phyloP scores from a whole-genome alignment of 2,888 invertebrate genomes.

The Lamellibrachia columna region DNA sequence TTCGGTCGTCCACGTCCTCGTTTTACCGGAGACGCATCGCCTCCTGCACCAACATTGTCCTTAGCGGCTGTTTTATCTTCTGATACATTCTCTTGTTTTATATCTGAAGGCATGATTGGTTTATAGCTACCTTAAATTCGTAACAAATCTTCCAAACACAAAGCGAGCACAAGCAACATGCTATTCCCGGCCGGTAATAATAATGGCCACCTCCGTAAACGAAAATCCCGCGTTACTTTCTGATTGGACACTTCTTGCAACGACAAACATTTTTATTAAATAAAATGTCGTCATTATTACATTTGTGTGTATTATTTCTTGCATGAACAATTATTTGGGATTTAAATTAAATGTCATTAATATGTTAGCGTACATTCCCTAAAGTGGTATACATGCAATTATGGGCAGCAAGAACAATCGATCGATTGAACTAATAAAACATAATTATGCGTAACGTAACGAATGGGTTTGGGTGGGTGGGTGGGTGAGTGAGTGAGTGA shows the following conservation, averaged over 20 bases:
- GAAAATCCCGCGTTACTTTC: conserved; percentile 9
- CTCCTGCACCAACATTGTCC: conserved; percentile 1
- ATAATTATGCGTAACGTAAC: too few relatives aligned
- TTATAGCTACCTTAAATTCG: background rate
- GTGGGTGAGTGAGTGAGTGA: too few relatives aligned
- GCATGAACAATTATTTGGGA: background rate
- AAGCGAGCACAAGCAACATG: background rate
- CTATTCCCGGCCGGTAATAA: background rate
- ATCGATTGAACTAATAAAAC: too few relatives aligned
- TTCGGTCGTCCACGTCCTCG: conserved; percentile 16
- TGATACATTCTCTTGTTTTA: background rate
- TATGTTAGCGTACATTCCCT: too few relatives aligned
- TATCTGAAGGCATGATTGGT: background rate
- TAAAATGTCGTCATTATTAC: background rate
- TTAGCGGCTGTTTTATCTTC: background rate
- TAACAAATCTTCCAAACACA: background rate
- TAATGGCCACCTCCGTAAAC: conserved; percentile 10
- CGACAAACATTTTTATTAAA: conserved; percentile 16
- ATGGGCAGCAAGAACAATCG: too few relatives aligned
- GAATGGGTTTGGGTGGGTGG: too few relatives aligned
- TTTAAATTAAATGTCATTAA: background rate
- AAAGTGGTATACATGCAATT: too few relatives aligned
- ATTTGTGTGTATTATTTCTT: background rate
- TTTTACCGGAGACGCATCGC: background rate
- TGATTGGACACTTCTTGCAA: background rate